These are phyloP conservation scores for Drosophila mercatorum DNA, from an alignment of 2,888 invertebrate species.

Conservation along the genomic window DNA sequence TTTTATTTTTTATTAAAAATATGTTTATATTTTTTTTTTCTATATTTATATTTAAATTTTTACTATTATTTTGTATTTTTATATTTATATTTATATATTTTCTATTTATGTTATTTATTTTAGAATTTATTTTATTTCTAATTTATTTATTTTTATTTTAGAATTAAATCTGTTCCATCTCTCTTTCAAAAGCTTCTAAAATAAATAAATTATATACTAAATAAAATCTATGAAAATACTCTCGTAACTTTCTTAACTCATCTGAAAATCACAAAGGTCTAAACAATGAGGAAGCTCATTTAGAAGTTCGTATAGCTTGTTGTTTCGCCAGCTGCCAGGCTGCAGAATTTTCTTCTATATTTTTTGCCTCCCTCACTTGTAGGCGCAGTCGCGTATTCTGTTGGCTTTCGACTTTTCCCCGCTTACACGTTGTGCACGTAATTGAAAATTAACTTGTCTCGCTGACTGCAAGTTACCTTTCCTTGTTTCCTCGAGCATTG, in stretches of 20 bases:
- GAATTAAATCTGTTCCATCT: too few species aligned
- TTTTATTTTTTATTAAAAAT: too few species aligned
- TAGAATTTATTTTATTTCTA: too few species aligned
- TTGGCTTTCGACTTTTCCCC: conserved; percentile 40
- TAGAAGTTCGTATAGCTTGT: conserved; percentile 6
- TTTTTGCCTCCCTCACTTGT: conserved; percentile 11
- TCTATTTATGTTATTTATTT: too few species aligned
- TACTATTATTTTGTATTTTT: too few species aligned
- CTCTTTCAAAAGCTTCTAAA: too few species aligned
- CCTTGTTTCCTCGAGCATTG: conserved; percentile 1
- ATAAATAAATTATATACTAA: too few species aligned
- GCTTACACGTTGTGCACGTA: conserved; percentile 68
- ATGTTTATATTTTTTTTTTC: too few species aligned
- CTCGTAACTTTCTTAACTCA: neutral
- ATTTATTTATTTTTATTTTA: too few species aligned
- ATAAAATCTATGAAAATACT: neutral
- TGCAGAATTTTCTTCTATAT: neutral
- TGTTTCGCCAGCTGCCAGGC: neutral
- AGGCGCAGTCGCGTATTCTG: conserved; percentile 30
- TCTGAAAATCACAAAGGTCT: neutral
- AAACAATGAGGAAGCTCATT: conserved; percentile 6
- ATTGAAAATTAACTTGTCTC: conserved; percentile 79
- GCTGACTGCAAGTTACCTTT: conserved; percentile 44
- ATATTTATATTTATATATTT: too few species aligned
- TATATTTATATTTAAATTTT: too few species aligned